Percentiles rank a stretch among this genome's conserved stretches.
These are phyloP conservation scores for Punctoribates punctum DNA, from an alignment of 2,888 invertebrate species.

Conservation along the genomic window DNA sequence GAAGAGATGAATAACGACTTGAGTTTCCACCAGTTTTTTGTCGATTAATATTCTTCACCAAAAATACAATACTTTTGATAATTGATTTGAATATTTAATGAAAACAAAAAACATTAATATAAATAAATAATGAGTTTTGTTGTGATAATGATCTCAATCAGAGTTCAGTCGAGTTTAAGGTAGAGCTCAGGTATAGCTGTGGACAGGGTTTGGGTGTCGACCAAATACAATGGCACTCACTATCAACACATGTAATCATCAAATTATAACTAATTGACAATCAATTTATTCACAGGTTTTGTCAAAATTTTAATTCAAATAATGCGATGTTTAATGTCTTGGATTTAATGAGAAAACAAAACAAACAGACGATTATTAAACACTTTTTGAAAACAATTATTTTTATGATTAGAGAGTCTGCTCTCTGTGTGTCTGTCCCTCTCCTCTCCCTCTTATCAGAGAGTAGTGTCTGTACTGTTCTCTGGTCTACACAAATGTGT, in stretches of 20 bases:
- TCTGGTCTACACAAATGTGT: not conserved
- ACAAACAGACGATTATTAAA: too few species aligned
- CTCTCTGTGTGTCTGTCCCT: not conserved
- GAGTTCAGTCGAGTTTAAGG: not conserved
- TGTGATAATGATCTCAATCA: conserved; percentile 9
- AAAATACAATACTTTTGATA: not conserved
- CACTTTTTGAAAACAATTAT: too few species aligned
- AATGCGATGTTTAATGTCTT: too few species aligned
- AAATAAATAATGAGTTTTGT: not conserved
- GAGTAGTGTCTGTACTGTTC: not conserved
- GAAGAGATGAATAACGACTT: not conserved
- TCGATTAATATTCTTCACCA: not conserved
- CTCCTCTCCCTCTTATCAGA: not conserved
- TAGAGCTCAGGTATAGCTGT: not conserved
- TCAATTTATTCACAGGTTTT: too few species aligned
- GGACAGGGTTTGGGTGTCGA: too few species aligned
- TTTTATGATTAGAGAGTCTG: not conserved
- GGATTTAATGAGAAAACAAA: too few species aligned
- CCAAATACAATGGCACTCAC: too few species aligned
- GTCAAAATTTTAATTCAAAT: too few species aligned
- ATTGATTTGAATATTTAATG: not conserved
- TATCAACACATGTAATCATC: too few species aligned
- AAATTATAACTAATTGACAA: too few species aligned
- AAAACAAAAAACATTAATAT: not conserved
- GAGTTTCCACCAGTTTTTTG: not conserved